Evolutionary conservation across 2,113 vertebrate genomes (phyloP), one percentile per base, ranked within the genome.

Genomic region (Labeo rohita): DNA sequence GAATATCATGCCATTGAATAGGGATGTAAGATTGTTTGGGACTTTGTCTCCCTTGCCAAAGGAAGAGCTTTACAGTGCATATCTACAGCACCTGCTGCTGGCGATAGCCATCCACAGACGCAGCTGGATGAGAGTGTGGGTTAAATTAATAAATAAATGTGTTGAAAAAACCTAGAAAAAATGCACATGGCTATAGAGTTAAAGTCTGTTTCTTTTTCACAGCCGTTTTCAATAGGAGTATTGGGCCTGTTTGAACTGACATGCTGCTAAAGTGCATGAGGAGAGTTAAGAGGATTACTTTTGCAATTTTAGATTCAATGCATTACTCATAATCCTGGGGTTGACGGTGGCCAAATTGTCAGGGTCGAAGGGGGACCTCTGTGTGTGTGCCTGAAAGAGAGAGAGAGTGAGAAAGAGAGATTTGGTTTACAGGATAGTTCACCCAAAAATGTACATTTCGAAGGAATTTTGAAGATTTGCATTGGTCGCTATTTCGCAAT

Each of bases 281-380:
- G 93, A 95, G 94, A 94, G 94, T 94, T 95, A 91, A 93, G 92
- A 93, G 95, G 95, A 95, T 95, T 95, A 94, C 93, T 93, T 94
- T 93, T 92, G 92, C 94, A 94, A 94, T 95, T 94, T 95, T 94
- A 94, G 93, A 94, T 90, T 92, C 94, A 92, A 92, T 95, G 94
- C 93, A 94, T 95, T 94, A 95, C 93, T 95, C 92, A 94, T 94
- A 95, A 95, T 95, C 94, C 94, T 88, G 89, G 91, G 93, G 91
- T 92, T 93, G 89, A 92, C 90, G 91, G 90, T 88, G 93, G 93
- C 92, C 93, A 94, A 94, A 95, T 93, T 92, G 92, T 47, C 80
- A 88, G 70, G 80, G 80, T 87, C 72, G 54, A 92, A 92, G 91
- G 93, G 93, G 90, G 89, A 93, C 92, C 93, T 91, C 88, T 74